Evolutionary conservation across 2,888 invertebrate species (phyloP), one percentile per base, ranked within the genome.

Genomic region (Erebia palarica): DNA sequence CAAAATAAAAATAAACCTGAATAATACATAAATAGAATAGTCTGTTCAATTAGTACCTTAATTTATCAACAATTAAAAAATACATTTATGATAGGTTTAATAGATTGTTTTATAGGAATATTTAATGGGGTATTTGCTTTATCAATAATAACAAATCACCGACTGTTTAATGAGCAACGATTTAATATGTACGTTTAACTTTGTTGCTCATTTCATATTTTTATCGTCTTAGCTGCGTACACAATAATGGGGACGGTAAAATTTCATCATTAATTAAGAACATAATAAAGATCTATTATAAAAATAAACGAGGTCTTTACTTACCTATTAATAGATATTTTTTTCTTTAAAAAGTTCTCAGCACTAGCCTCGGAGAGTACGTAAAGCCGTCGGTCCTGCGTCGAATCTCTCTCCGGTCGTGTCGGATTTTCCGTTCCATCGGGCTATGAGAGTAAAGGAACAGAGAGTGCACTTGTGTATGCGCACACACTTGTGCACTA

Each of bases 131-230:
- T n/a, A 53, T 61, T 69, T 64, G 67, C 36, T 65, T 72, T 68
- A 74, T 69, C 71, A 70, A 68, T 72, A 74, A 71, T 69, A 65
- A 69, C 65, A 44, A 68, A 69, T 66, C 59, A 70, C 67, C 49
- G 57, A 44, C 69, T 49, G 42, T 67, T 63, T 74, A 72, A 74
- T 72, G 70, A 65, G 64, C 44, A 27, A 55, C 68, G 36, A 18
- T 44, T 13, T 44, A 27, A 27, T 27, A 27, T 27, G 27, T 27
- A 66, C 44, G 9, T 21, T 44, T 16, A 58, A 55, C 57, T 42
- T 66, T 44, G 42, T 58, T 58, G 18, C 57, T 21, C 57, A 44
- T 66, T 57, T 47, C 13, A 11, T 66, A 58, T 18, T 58, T 67
- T 67, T 49, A 58, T 47, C 18, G 42, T 14, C 18, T 64, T 55